Conservation (phyloP, 2,888 invertebrate species). For the Bugula neritina region DNA sequence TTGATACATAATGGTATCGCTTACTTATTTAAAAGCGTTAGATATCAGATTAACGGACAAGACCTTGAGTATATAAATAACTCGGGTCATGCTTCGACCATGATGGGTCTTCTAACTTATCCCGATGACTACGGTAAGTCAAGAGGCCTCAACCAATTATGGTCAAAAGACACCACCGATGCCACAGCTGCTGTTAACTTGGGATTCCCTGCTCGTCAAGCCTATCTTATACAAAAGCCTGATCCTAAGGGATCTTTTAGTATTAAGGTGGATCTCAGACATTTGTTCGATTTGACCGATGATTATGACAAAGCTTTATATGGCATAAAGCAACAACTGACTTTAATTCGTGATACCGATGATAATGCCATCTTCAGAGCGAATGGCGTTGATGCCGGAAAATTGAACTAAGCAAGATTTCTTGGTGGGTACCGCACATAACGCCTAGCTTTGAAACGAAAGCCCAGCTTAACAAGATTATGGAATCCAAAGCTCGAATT, state of each 20-base stretch:
- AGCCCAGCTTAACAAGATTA: no score
- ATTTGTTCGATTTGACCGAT: slow-evolving; percentile 30
- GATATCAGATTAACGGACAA: slow-evolving; percentile 30
- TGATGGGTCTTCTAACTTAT: slow-evolving; percentile 28
- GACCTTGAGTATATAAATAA: slow-evolving; percentile 29
- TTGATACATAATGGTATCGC: slow-evolving; percentile 27
- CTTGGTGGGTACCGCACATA: no score
- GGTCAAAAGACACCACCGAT: no score
- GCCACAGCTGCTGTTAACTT: slow-evolving; percentile 20
- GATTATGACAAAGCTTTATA: no score
- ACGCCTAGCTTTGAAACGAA: no score
- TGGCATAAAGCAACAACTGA: slow-evolving; percentile 28
- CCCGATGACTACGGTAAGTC: no score
- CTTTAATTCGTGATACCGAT: slow-evolving; percentile 26
- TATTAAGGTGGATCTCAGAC: slow-evolving; percentile 30
- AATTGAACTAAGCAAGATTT: no score
- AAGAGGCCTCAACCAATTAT: no score
- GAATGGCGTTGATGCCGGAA: no score
- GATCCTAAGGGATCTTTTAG: slow-evolving; percentile 30
- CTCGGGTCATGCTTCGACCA: slow-evolving; percentile 29
- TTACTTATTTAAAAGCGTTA: slow-evolving; percentile 30
- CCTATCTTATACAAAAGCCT: slow-evolving; percentile 26
- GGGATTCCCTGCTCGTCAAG: slow-evolving; percentile 26
- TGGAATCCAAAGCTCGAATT: no score
- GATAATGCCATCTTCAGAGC: no score